Conservation (phyloP, 1,140 invertebrate species). For the Cotesia glomerata region DNA sequence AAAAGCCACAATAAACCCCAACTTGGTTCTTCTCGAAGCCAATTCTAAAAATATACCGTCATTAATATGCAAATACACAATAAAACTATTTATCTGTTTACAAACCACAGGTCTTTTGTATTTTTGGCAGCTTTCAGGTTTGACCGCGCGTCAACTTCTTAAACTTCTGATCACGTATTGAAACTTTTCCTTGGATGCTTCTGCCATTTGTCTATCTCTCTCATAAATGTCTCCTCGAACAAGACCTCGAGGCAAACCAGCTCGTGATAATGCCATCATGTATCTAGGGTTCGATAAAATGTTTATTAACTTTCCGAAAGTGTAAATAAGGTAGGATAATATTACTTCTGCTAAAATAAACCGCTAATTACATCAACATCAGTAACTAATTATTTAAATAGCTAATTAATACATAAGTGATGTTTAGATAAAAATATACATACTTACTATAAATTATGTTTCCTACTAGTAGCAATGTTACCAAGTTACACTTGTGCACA, state of each 20-base stretch:
- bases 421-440: no score
- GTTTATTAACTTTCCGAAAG: slow-evolving; percentile 8
- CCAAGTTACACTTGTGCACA: background rate
- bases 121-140: background rate
- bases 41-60: no score
- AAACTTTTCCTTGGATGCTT: slow-evolving; percentile 23
- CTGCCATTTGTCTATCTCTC: slow-evolving; percentile 18
- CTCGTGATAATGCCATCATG: slow-evolving; percentile 36
- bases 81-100: no score
- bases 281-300: slow-evolving; percentile 33
- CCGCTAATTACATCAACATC: no score
- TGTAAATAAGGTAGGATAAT: background rate
- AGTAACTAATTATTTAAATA: no score
- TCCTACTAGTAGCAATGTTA: no score
- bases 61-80: no score
- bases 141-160: background rate
- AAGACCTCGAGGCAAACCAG: slow-evolving; percentile 29
- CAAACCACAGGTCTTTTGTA: background rate
- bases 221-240: slow-evolving; percentile 9
- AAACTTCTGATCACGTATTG: slow-evolving; percentile 10
- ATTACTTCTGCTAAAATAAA: no score
- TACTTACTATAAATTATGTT: no score
- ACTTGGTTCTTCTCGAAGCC: background rate
- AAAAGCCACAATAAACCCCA: slow-evolving; percentile 30
- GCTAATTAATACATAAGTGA: no score